These are phyloP conservation scores for Liodrosophila aerea DNA, from an alignment of 2,888 invertebrate genomes.

Conservation along the genomic window DNA sequence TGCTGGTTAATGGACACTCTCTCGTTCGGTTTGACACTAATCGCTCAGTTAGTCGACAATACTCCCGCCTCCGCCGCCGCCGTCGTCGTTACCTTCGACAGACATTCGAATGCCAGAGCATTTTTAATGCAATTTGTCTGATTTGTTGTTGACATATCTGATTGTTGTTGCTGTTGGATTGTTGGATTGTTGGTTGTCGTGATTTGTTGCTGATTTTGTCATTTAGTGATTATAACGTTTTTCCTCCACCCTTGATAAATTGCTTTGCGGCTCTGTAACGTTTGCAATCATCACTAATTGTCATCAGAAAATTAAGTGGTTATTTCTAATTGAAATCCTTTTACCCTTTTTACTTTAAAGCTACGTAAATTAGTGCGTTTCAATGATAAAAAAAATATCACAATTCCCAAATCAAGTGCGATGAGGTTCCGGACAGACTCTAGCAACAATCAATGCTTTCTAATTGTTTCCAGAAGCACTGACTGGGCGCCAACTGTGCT, in stretches of 20 bases:
- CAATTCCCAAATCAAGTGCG: constrained; percentile 26
- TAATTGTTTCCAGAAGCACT: constrained; percentile 59
- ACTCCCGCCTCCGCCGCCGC: constrained; percentile 13
- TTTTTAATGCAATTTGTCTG: constrained; percentile 78
- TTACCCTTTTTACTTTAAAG: constrained; percentile 45
- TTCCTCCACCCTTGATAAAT: constrained; percentile 35
- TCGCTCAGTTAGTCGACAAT: constrained; percentile 69
- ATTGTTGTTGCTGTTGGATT: constrained; percentile 31
- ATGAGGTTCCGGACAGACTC: neutral
- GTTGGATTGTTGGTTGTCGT: constrained; percentile 60
- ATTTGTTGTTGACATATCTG: constrained; percentile 74
- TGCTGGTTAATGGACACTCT: constrained; percentile 65
- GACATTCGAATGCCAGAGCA: constrained; percentile 69
- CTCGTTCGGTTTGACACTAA: constrained; percentile 65
- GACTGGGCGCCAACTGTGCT: constrained; percentile 22
- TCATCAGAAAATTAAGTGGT: constrained; percentile 72
- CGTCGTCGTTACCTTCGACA: constrained; percentile 56
- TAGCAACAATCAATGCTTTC: constrained; percentile 46
- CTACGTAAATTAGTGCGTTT: constrained; percentile 44
- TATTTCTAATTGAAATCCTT: constrained; percentile 69
- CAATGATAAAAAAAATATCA: constrained; percentile 10
- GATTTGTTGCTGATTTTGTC: constrained; percentile 78
- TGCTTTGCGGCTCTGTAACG: constrained; percentile 23
- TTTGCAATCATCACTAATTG: constrained; percentile 67
- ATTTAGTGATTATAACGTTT: constrained; percentile 68